A percentile compares a stretch with the other conserved stretches of the same genome.
phyloP scores from a whole-genome alignment of 1,140 invertebrate genomes.

The Pantala flavescens region DNA sequence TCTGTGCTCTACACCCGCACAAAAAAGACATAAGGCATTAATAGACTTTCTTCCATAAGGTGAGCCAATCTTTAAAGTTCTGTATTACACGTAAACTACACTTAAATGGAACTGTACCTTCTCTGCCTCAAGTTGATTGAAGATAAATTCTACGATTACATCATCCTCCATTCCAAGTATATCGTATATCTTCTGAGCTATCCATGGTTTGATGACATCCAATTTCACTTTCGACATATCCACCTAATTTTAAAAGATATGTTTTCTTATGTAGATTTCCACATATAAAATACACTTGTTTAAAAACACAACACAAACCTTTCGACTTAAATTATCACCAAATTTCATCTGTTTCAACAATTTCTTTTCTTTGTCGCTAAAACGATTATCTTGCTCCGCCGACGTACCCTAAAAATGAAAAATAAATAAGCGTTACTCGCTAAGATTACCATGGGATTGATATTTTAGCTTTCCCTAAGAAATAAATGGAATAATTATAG shows the following conservation, averaged over 20 bases:
- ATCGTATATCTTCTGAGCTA: slow-evolving; percentile 90
- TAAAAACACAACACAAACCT: slow-evolving; percentile 49
- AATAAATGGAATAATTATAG: background rate
- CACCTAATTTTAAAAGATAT: slow-evolving; percentile 52
- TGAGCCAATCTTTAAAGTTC: too few relatives aligned
- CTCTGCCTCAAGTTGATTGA: slow-evolving; percentile 90
- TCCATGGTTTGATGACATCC: slow-evolving; percentile 98
- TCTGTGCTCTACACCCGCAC: too few relatives aligned
- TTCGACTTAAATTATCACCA: slow-evolving; percentile 76
- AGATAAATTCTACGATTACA: slow-evolving; percentile 96
- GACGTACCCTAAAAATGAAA: slow-evolving; percentile 75
- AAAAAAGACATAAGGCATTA: too few relatives aligned
- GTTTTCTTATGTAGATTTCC: too few relatives aligned
- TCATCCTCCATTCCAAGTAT: slow-evolving; percentile 95
- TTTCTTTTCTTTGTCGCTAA: slow-evolving; percentile 99
- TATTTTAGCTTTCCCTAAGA: background rate
- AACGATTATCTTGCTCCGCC: slow-evolving; percentile 95
- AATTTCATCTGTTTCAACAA: slow-evolving; percentile 98
- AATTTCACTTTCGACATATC: slow-evolving; percentile 98
- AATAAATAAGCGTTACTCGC: slow-evolving; percentile 13
- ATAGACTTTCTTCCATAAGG: too few relatives aligned
- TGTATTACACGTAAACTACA: too few relatives aligned
- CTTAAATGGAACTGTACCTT: slow-evolving; percentile 48
- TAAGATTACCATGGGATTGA: background rate
- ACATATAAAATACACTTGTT: background rate